phyloP scores from a whole-genome alignment of 2,113 vertebrate genomes.

The Mustelus asterias region DNA sequence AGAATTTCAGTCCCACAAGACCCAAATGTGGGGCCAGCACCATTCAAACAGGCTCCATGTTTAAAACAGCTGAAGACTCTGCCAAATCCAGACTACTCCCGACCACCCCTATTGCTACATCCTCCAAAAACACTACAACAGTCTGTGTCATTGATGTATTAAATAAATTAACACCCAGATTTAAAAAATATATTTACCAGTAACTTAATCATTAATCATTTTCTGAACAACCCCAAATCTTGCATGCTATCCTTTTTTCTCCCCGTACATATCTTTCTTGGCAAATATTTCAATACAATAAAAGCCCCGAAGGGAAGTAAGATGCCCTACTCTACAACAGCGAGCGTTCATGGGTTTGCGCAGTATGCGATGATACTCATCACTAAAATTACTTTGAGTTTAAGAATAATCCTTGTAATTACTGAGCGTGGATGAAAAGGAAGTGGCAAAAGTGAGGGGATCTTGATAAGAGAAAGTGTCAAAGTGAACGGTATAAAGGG shows the following conservation, averaged over 20 bases:
- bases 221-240: background rate
- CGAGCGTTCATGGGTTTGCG: background rate
- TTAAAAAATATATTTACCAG: background rate
- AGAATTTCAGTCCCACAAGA: background rate
- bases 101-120: background rate
- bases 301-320: background rate
- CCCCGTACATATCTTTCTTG: background rate
- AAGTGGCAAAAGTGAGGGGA: background rate
- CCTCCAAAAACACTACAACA: background rate
- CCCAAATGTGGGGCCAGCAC: background rate
- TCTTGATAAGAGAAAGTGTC: background rate
- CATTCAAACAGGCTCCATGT: background rate
- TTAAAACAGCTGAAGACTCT: background rate
- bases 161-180: background rate
- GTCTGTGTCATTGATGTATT: background rate
- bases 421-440: background rate
- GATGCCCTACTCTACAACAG: background rate
- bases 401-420: background rate
- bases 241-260: background rate
- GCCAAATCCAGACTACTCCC: background rate
- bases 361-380: background rate
- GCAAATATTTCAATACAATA: background rate
- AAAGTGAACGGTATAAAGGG: background rate
- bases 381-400: background rate
- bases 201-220: conserved; percentile 1